Conservation (phyloP, 2,113 vertebrate species). For the Sterna hirundo region DNA sequence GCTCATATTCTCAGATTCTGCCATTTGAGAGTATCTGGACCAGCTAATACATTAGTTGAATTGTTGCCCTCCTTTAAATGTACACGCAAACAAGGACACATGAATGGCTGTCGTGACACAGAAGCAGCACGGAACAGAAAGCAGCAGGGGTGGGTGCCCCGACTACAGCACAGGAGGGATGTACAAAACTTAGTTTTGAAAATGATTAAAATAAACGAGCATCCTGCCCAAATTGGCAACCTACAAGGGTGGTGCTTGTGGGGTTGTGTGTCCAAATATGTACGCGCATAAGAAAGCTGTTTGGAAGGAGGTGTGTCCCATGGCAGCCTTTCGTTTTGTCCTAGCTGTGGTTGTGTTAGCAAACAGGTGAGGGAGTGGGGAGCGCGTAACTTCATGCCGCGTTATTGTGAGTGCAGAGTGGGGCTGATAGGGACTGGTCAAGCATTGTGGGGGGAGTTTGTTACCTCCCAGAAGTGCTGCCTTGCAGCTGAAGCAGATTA, state of each 20-base stretch:
- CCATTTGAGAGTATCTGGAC: not conserved
- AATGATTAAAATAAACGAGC: not conserved
- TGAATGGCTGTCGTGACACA: not conserved
- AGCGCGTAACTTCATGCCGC: not conserved
- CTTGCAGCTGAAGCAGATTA: not conserved
- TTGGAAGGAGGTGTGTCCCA: not conserved
- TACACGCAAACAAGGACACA: not conserved
- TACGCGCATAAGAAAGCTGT: not conserved
- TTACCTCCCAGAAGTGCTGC: not conserved
- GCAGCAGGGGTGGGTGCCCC: not conserved
- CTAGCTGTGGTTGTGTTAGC: not conserved
- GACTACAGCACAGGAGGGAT: not conserved
- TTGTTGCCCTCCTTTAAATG: not conserved
- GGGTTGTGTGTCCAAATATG: not conserved
- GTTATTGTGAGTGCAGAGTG: accelerated
- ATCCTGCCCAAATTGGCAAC: not conserved
- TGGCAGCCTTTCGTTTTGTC: not conserved
- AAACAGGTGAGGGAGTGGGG: not conserved
- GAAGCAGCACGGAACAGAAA: not conserved
- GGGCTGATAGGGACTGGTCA: accelerated
- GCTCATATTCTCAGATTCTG: not conserved
- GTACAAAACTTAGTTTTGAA: not conserved
- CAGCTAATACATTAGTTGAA: not conserved
- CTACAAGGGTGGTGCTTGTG: not conserved
- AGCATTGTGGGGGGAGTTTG: too few relatives aligned